These are phyloP conservation scores for Porphyrio hochstetteri DNA, from an alignment of 2,113 vertebrate genomes.

Conservation along the genomic window DNA sequence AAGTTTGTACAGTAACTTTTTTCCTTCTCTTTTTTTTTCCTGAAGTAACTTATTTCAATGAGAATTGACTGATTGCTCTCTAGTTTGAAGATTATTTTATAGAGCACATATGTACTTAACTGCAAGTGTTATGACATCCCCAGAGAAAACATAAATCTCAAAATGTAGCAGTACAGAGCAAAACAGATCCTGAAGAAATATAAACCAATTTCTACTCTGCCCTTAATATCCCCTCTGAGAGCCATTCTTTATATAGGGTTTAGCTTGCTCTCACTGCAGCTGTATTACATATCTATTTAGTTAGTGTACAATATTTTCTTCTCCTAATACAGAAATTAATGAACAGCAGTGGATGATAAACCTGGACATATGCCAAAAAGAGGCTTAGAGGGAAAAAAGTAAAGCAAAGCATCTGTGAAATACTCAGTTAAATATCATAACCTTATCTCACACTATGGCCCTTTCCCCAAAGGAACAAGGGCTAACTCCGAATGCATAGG, in stretches of 20 bases:
- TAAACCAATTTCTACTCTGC: constrained; percentile 26
- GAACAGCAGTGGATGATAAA: not conserved
- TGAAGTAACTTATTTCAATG: not conserved
- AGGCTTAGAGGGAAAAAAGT: not conserved
- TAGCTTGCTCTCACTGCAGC: not conserved
- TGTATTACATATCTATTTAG: not conserved
- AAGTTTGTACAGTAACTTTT: not conserved
- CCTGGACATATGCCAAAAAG: not conserved
- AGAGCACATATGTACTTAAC: constrained; percentile 18
- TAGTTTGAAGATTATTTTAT: constrained; percentile 40
- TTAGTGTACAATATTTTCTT: not conserved
- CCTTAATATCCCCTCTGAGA: constrained; percentile 35
- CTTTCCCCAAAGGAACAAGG: not conserved
- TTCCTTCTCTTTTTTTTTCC: not conserved
- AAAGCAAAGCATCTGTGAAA: not conserved
- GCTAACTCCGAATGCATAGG: not conserved
- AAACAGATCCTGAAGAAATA: constrained; percentile 49
- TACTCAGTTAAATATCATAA: not conserved
- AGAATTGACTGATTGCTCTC: not conserved
- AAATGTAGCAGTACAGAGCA: not conserved
- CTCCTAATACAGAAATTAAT: not conserved
- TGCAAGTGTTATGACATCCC: constrained; percentile 40
- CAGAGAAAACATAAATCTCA: constrained; percentile 41
- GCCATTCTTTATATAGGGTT: constrained; percentile 3
- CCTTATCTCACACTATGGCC: not conserved